Evolutionary conservation across 2,888 invertebrate genomes (phyloP), one percentile per base, ranked within the genome.

Genomic region (Drosophila niveifrons): DNA sequence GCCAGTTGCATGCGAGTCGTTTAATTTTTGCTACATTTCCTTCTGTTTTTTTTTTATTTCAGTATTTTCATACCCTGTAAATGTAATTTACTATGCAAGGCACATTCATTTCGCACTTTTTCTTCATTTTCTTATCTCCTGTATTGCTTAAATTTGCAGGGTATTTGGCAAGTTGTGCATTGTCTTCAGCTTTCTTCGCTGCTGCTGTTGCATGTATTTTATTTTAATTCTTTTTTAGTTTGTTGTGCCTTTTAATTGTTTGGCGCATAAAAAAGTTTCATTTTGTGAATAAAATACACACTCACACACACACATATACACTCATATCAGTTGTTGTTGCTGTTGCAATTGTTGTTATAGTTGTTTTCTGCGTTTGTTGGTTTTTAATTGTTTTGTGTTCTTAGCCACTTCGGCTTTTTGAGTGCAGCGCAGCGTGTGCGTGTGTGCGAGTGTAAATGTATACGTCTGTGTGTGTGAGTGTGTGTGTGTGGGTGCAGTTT

Each of bases 391-490:
- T 85, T 88, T 85, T 88, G 85, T 85, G 88, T 85, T 88, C 88
- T 85, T 88, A 85, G 85, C 88, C 88, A 88, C 85, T 88, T 88
- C 86, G 88, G 88, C 79, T 88, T 85, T 83, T 85, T 79, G 81
- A 82, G 85, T 79, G 73, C 72, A 82, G 71, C 64, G 73, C 72
- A 76, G 73, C 75, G 67, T 84, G 72, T 66, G 78, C 48, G 63
- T 47, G 51, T 31, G 44, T 23, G 53, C 48, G 18, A 39, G 51
- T 28, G 47, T 44, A 2, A n/a, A 66, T 29, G 68, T 55, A 53
- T 61, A 15, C 53, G 52, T 52, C 50, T 47, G 59, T 59, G 51
- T 59, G 15, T 57, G 29, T 52, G 34, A 47, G 50, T 50, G 56
- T 57, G 58, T 61, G 18, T 56, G 74, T 79, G 56, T 50, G 72